phyloP scores from a whole-genome alignment of 2,113 vertebrate genomes.

The Pontoporia blainvillei region DNA sequence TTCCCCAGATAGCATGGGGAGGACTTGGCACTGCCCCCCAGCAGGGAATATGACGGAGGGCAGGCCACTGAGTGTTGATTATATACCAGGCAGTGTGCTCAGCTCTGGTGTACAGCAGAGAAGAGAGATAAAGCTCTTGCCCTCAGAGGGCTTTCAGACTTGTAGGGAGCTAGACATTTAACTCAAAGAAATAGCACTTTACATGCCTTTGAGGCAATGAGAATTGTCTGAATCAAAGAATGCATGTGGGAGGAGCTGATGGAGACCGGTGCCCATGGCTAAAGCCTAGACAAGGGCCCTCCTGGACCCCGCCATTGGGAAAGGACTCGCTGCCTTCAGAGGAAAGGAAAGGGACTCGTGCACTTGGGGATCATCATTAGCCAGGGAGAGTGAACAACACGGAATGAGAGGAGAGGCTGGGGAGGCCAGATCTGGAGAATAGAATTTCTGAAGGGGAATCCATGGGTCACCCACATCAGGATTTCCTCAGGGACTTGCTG shows the following conservation, averaged over 20 bases:
- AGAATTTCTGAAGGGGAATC: not conserved
- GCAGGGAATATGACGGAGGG: not conserved
- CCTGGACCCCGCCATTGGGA: not conserved
- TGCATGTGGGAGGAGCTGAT: rapidly evolving
- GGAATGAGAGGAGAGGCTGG: not conserved
- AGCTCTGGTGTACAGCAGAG: not conserved
- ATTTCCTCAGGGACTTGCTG: not conserved
- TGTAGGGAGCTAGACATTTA: not conserved
- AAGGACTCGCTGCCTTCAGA: not conserved
- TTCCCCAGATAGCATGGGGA: rapidly evolving
- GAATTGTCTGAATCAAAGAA: not conserved
- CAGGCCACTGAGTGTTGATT: not conserved
- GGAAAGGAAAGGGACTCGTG: not conserved
- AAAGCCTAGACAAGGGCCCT: too few species aligned
- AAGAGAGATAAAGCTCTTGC: not conserved
- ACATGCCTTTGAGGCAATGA: not conserved
- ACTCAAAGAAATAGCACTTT: not conserved
- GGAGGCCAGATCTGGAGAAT: not conserved
- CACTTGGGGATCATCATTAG: rapidly evolving
- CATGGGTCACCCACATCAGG: not conserved
- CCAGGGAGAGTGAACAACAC: not conserved
- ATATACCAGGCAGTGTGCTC: not conserved
- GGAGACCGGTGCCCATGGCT: not conserved
- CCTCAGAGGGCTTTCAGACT: not conserved
- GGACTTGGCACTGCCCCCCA: not conserved